Evolutionary conservation across 2,113 vertebrate genomes (phyloP).

Genomic region (Lagopus muta): DNA sequence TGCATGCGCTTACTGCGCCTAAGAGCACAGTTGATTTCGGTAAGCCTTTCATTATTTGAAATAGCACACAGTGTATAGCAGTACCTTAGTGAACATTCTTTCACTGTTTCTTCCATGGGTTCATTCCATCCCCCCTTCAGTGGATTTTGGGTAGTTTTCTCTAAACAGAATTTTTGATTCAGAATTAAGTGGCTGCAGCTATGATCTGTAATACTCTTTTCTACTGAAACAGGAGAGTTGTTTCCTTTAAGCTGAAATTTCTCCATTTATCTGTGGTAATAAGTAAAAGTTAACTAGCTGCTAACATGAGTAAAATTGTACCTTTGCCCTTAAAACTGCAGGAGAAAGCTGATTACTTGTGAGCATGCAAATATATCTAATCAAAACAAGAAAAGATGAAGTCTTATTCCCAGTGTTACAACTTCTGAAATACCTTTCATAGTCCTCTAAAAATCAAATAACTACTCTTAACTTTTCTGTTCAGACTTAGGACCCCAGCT

Average conservation of each 20-base stretch:
- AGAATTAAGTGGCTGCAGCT: background rate
- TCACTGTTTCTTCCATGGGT: conserved; percentile 19
- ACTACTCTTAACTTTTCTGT: background rate
- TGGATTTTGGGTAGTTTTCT: conserved; percentile 8
- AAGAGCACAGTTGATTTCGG: conserved; percentile 10
- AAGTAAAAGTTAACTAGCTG: background rate
- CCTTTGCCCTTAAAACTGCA: background rate
- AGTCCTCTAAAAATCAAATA: background rate
- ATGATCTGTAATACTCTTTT: background rate
- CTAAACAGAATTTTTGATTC: conserved; percentile 3
- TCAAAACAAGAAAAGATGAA: background rate
- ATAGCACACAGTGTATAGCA: background rate
- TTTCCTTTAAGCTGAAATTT: background rate
- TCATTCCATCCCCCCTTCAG: background rate
- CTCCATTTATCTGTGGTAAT: background rate
- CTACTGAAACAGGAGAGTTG: background rate
- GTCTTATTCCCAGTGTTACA: background rate
- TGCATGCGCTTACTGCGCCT: background rate
- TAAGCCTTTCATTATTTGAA: conserved; percentile 14
- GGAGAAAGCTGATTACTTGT: background rate
- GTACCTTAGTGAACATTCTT: background rate
- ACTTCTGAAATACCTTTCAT: background rate
- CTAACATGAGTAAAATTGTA: background rate
- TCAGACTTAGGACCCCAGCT: background rate
- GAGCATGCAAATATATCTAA: background rate